These are phyloP conservation scores for Potorous gilbertii DNA, from an alignment of 2,797 vertebrate species.

Conservation along the genomic window DNA sequence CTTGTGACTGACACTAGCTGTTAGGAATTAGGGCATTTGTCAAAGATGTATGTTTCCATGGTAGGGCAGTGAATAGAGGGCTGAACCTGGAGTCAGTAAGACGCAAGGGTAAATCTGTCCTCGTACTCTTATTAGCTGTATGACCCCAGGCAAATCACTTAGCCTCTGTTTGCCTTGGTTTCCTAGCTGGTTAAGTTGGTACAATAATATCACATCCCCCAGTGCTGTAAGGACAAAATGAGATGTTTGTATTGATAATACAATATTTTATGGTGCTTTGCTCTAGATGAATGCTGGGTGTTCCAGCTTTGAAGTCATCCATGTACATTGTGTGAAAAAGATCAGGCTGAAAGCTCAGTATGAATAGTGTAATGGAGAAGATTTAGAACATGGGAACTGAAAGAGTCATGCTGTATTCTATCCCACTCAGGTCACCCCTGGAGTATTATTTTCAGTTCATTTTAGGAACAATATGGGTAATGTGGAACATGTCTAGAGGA, in stretches of 20 bases:
- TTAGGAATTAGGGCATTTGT: not conserved
- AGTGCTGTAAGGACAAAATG: not conserved
- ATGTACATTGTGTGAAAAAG: not conserved
- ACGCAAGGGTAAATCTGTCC: not conserved
- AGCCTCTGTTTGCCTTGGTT: not conserved
- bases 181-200: not conserved
- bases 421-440: not conserved
- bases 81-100: not conserved
- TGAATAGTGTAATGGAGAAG: not conserved
- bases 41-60: not conserved
- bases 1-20: not conserved
- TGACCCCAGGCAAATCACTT: not conserved
- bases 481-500: not conserved
- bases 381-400: not conserved
- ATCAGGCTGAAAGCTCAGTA: not conserved
- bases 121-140: not conserved
- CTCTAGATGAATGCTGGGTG: not conserved
- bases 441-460: not conserved
- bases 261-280: not conserved
- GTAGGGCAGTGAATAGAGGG: not conserved
- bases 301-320: not conserved
- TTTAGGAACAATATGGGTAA: not conserved
- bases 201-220: not conserved
- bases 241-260: not conserved
- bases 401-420: not conserved